These are phyloP conservation scores for Pterois miles DNA, from an alignment of 2,797 vertebrate genomes.

Conservation along the genomic window DNA sequence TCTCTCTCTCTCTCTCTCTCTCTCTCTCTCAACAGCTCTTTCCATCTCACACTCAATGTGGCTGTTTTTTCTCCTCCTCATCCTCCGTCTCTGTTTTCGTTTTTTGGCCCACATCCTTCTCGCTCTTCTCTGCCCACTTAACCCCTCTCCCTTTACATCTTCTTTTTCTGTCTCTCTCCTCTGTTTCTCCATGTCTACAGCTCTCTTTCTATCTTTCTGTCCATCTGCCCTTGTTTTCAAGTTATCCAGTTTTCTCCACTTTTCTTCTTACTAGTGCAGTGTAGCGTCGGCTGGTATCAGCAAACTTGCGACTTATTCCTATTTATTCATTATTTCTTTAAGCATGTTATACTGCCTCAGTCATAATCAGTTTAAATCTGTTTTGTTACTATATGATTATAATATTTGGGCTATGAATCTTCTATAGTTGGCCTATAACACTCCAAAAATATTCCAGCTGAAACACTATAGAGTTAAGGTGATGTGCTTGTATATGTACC, in stretches of 20 bases:
- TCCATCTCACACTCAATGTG: slow-evolving; percentile 11
- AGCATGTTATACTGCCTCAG: no score
- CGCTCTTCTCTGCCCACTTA: not conserved
- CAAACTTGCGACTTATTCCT: no score
- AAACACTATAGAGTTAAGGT: no score
- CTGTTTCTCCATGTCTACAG: not conserved
- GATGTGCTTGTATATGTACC: no score
- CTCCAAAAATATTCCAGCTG: no score
- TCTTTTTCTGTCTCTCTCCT: not conserved
- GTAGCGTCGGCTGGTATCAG: no score
- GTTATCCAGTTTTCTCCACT: not conserved
- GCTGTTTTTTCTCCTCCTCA: not conserved
- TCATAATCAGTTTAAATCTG: no score
- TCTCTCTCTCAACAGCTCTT: slow-evolving; percentile 16
- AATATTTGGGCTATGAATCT: no score
- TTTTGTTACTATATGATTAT: no score
- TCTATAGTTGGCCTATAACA: no score
- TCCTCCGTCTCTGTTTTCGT: not conserved
- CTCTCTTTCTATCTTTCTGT: not conserved
- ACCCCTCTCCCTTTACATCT: slow-evolving; percentile 11
- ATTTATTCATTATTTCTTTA: no score
- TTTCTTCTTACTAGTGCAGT: not conserved
- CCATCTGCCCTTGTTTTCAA: not conserved
- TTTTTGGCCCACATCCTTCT: slow-evolving; percentile 8
- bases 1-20: slow-evolving; percentile 8